Evolutionary conservation across 2,888 invertebrate species (phyloP).

Genomic region (Drosophila trichaetosa): DNA sequence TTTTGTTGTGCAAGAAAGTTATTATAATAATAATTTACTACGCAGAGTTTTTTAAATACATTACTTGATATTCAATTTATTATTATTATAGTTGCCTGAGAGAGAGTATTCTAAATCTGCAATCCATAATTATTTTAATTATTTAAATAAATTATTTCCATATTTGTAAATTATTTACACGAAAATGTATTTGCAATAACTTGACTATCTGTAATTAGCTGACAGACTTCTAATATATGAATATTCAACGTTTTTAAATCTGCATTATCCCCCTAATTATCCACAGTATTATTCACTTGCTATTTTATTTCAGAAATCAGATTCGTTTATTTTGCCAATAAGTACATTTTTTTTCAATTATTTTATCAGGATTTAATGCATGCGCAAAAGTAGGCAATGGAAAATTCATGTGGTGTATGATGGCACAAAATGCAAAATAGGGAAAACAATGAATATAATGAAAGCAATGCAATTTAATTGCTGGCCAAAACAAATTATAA

Average conservation of each 20-base stretch:
- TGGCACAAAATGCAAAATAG: neutral
- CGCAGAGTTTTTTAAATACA: neutral
- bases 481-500: neutral
- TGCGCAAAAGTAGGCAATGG: slow-evolving; percentile 16
- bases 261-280: neutral
- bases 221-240: neutral
- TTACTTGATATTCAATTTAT: neutral
- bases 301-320: neutral
- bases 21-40: neutral
- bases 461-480: neutral
- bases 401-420: neutral
- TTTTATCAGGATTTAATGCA: neutral
- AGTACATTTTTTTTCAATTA: no score
- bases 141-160: neutral
- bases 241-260: neutral
- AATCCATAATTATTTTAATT: neutral
- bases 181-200: neutral
- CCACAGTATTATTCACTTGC: neutral
- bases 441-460: neutral
- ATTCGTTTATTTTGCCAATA: neutral
- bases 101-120: neutral
- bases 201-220: neutral
- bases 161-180: neutral
- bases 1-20: neutral
- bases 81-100: neutral